Conservation (phyloP, 2,888 invertebrate genomes). For the Phengaris alcon region DNA sequence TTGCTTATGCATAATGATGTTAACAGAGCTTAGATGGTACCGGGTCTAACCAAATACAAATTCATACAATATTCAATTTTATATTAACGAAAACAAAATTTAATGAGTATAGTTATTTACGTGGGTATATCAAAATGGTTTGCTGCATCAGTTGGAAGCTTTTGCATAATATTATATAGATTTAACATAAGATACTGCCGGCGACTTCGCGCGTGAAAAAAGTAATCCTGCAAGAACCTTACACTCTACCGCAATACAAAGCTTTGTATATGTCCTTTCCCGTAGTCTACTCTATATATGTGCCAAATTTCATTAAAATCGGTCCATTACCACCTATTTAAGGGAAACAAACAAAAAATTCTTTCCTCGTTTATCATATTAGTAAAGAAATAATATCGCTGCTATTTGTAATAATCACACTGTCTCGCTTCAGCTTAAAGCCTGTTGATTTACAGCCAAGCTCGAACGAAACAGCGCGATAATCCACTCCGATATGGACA, state of each 20-base stretch:
- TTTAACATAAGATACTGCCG: too few species aligned
- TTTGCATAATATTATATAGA: background rate
- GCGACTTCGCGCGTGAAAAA: too few species aligned
- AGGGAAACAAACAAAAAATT: too few species aligned
- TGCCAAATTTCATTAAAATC: too few species aligned
- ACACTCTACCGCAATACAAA: too few species aligned
- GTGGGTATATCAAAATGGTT: background rate
- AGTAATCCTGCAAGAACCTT: too few species aligned
- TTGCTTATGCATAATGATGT: constrained; percentile 64
- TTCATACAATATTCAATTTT: constrained; percentile 26
- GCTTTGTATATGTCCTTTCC: too few species aligned
- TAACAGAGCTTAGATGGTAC: constrained; percentile 58
- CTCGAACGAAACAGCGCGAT: constrained; percentile 56
- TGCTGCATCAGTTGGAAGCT: background rate
- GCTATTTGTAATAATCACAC: background rate
- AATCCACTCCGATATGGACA: constrained; percentile 65
- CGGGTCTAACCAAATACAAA: constrained; percentile 45
- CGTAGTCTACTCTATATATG: too few species aligned
- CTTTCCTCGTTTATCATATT: too few species aligned
- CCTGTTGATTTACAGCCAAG: constrained; percentile 35
- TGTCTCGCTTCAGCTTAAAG: constrained; percentile 22
- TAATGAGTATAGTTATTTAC: background rate
- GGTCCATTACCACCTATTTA: too few species aligned
- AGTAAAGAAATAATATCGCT: background rate
- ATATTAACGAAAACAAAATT: constrained; percentile 18